Evolutionary conservation across 2,888 invertebrate genomes (phyloP), one percentile per base, ranked within the genome.

Genomic region (Drosophila rubida): DNA sequence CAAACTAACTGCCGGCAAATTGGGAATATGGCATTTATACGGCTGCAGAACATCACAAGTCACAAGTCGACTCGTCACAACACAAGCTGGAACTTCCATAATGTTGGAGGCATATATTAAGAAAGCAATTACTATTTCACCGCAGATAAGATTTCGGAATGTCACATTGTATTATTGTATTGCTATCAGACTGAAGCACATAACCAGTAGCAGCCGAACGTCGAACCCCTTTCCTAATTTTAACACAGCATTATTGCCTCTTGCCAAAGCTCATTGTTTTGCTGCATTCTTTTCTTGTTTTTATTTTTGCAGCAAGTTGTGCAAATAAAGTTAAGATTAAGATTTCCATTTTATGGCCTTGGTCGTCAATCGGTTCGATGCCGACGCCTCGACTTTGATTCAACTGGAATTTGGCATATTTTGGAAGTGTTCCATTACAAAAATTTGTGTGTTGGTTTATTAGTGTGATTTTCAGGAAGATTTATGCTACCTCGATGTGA

Each of bases 111-210:
- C 44, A 69, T 80, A 78, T 73, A 78, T 83, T 83, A 66, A 66
- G 73, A 76, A 69, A 73, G 45, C 61, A 73, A 69, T 67, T 69
- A 64, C 25, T 11, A 45, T 35, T 57, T 39, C 35, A 45, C 53
- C 35, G 11, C 9, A 66, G 80, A 81, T 81, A 73, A 81, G 80
- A 81, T 81, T 84, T 25, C n/a, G 55, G 46, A 42, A 44, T 68
- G 68, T 74, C 74, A 58, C 35, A 69, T 61, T 51, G 50, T 55
- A 35, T 44, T 45, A 54, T 45, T 55, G 45, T 51, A 63, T 25
- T 30, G 46, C 63, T 70, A 70, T 70, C 70, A 64, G 59, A 49
- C 19, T 35, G 30, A 32, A 23, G 19, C n/a, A 19, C 16, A 37
- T 14, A 30, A 39, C 48, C 30, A 27, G 25, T 35, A 48, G 11